These are phyloP conservation scores for Danio jaintianensis DNA, from an alignment of 2,797 vertebrate species.

Conservation along the genomic window DNA sequence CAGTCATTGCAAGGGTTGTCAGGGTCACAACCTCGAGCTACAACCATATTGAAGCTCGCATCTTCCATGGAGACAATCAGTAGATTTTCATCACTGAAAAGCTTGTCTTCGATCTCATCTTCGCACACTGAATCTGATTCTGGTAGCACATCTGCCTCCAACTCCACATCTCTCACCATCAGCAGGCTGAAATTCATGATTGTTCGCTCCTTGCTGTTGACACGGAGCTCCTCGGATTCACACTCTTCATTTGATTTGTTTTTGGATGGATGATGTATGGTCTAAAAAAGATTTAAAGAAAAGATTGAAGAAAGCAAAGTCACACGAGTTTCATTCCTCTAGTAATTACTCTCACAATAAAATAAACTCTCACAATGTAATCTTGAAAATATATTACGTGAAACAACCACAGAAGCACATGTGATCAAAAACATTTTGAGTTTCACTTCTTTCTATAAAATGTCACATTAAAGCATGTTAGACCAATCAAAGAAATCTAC, in stretches of 20 bases:
- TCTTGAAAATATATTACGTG: not conserved
- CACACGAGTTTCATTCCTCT: not conserved
- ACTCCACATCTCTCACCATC: slow-evolving; percentile 68
- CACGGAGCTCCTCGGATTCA: slow-evolving; percentile 58
- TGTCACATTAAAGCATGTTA: not conserved
- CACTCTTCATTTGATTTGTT: not conserved
- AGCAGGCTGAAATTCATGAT: slow-evolving; percentile 67
- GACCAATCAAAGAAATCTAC: not conserved
- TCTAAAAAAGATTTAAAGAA: slow-evolving; percentile 63
- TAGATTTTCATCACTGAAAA: slow-evolving; percentile 39
- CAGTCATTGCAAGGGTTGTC: slow-evolving; percentile 57
- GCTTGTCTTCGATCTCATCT: not conserved
- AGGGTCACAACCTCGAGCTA: slow-evolving; percentile 65
- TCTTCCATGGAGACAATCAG: slow-evolving; percentile 74
- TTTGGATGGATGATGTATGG: slow-evolving; percentile 64
- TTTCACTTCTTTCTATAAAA: slow-evolving; percentile 17
- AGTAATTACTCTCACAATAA: not conserved
- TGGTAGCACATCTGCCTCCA: not conserved
- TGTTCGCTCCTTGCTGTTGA: slow-evolving; percentile 64
- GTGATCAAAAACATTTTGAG: not conserved
- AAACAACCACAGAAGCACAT: not conserved
- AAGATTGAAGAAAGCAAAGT: not conserved
- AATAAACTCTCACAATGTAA: not conserved
- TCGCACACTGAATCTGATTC: not conserved
- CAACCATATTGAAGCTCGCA: slow-evolving; percentile 71